These are phyloP conservation scores for Eidolon helvum DNA, from an alignment of 2,113 vertebrate genomes.

Conservation along the genomic window DNA sequence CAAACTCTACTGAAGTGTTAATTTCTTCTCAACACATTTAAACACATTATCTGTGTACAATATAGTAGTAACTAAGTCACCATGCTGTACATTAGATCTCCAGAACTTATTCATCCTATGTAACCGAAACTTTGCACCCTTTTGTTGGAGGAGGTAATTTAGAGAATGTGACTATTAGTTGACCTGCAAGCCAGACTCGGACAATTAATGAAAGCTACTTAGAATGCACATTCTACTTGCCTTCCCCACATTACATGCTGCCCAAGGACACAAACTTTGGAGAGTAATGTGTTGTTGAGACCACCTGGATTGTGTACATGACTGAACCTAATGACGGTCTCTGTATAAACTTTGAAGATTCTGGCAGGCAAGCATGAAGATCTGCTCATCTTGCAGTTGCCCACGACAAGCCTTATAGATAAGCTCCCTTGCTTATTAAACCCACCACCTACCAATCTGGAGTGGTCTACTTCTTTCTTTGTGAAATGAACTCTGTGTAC, in stretches of 20 bases:
- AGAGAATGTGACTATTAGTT: not conserved
- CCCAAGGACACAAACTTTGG: not conserved
- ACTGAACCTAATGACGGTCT: not conserved
- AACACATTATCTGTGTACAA: not conserved
- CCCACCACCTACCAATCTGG: not conserved
- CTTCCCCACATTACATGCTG: not conserved
- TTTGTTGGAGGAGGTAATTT: not conserved
- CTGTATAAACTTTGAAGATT: not conserved
- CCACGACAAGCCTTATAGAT: not conserved
- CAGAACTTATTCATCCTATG: not conserved
- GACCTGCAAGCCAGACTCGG: not conserved
- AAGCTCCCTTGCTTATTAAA: not conserved
- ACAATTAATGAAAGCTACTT: not conserved
- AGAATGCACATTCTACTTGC: not conserved
- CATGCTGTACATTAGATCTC: not conserved
- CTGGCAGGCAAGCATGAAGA: not conserved
- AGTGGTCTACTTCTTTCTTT: not conserved
- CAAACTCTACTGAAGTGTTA: not conserved
- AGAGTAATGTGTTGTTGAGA: not conserved
- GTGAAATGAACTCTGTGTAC: not conserved
- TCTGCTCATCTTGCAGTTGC: not conserved
- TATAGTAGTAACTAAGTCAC: not conserved
- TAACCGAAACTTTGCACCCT: not conserved
- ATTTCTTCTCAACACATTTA: not conserved
- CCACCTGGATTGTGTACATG: not conserved